Base-by-base conservation (phyloP, 2,797 vertebrate genomes). In the Cetoscarus ocellatus region DNA sequence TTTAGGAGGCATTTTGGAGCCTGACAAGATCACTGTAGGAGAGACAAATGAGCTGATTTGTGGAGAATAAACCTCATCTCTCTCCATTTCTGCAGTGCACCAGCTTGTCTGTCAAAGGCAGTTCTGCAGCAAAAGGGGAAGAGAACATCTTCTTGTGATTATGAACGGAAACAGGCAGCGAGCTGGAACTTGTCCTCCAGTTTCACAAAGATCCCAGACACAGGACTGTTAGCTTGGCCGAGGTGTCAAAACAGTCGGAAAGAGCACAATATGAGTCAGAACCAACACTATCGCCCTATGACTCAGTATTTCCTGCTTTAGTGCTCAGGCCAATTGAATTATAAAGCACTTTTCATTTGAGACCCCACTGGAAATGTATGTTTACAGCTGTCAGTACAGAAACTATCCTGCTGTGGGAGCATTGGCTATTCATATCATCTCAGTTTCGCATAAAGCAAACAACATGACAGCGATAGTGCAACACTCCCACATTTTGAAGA, bases 41-140 rank as follows among this genome's bases (percentile, higher is more conserved):
- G 79, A 88, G 84, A 93, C 72, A 89, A 91, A 92, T 87, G 73
- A 83, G 61, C 50, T 88, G 82, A 88, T 87, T 88, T 85, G 77
- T 63, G 44, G 69, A 80, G 79, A 86, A 72, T 73, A 88, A 86
- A 81, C 47, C 75, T 57, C 67, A 83, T 85, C 70, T 58, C 80
- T 87, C 73, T 87, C 68, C 14, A 83, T 88, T 85, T 82, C 52
- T 34, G 58, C 77, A 82, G 73, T 61, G 77, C 66, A 50, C 65
- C 7, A 34, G 61, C 73, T 79, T 87, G 80, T 86, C 87, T 82
- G 84, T 88, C 88, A 88, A 80, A 86, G 83, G 80, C 69, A 73
- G 82, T 89, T 88, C 81, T 6, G 35, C 80, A 63, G 79, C 57
- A 55, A 67, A 62, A 15, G 77, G 70, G 78, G 78, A 68, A 83